Evolutionary conservation across 2,888 invertebrate species (phyloP).

Genomic region (Nasonia oneida): DNA sequence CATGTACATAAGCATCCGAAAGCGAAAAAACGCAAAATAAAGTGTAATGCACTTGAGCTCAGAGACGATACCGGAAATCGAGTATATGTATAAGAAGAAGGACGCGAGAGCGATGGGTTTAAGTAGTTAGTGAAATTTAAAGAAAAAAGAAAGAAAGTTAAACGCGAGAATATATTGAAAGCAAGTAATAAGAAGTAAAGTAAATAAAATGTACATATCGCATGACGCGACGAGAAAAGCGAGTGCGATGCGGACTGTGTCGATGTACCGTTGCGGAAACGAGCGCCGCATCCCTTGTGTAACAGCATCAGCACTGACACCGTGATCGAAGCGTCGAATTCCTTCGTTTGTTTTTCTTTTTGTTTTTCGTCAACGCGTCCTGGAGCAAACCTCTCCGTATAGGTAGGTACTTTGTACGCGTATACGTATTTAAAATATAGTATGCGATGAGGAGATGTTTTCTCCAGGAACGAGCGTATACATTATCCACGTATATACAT

Average conservation of each 20-base stretch:
- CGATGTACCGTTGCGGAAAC: conserved; percentile 43
- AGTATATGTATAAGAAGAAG: conserved; percentile 16
- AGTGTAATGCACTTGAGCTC: conserved; percentile 3
- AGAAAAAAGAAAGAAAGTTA: conserved; percentile 29
- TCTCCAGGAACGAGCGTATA: conserved; percentile 48
- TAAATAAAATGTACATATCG: conserved; percentile 60
- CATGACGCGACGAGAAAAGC: conserved; percentile 48
- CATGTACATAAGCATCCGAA: conserved; percentile 22
- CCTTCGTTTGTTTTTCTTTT: conserved; percentile 50
- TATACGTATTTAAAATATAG: neutral
- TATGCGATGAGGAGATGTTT: conserved; percentile 3
- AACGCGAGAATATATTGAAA: conserved; percentile 48
- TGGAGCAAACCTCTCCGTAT: conserved; percentile 33
- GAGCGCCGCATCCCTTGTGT: neutral
- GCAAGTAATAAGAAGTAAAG: conserved; percentile 32
- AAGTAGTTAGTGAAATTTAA: conserved; percentile 58
- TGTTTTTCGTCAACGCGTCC: conserved; percentile 42
- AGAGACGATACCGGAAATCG: neutral
- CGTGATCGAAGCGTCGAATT: conserved; percentile 53
- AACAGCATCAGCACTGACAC: conserved; percentile 12
- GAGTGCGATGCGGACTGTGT: conserved; percentile 39
- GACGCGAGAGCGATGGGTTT: conserved; percentile 25
- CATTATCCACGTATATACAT: conserved; percentile 58
- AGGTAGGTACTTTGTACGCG: neutral
- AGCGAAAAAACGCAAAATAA: neutral